Evolutionary conservation across 2,888 invertebrate species (phyloP).

Genomic region (Drosophila mayaguana): DNA sequence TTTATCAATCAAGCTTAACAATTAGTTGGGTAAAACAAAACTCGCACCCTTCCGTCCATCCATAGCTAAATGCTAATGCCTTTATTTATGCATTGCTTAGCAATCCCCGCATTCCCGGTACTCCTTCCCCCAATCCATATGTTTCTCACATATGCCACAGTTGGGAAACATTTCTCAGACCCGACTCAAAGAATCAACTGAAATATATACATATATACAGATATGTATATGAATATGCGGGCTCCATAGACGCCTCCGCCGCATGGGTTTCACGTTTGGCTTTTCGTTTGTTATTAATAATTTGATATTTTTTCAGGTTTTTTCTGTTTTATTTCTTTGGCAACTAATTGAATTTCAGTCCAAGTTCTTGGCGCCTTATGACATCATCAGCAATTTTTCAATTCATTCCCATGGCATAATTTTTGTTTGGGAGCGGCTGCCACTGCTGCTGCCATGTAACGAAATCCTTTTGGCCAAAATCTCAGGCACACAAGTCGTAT

Average conservation of each 20-base stretch:
- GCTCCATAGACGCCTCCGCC: conserved; percentile 25
- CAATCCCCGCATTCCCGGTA: conserved; percentile 20
- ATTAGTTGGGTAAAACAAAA: conserved; percentile 16
- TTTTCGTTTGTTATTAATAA: conserved; percentile 28
- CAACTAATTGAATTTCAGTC: conserved; percentile 53
- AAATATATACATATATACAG: conserved; percentile 2
- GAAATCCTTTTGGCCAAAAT: conserved; percentile 46
- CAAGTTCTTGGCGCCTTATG: conserved; percentile 54
- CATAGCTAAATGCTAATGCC: conserved; percentile 4
- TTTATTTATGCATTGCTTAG: conserved; percentile 43
- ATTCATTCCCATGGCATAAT: conserved; percentile 46
- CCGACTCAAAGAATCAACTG: conserved; percentile 22
- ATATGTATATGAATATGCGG: conserved; percentile 30
- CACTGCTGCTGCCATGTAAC: conserved; percentile 21
- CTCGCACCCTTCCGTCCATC: background rate
- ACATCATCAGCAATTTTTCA: conserved; percentile 51
- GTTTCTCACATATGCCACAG: conserved; percentile 49
- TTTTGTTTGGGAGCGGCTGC: conserved; percentile 42
- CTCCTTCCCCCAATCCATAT: background rate
- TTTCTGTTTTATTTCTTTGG: conserved; percentile 22
- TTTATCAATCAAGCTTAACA: conserved; percentile 50
- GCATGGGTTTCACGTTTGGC: conserved; percentile 6
- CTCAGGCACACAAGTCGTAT: conserved; percentile 54
- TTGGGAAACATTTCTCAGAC: conserved; percentile 25
- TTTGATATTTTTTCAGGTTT: conserved; percentile 13